These are phyloP conservation scores for Blennius ocellaris DNA, from an alignment of 2,113 vertebrate species.

Conservation along the genomic window DNA sequence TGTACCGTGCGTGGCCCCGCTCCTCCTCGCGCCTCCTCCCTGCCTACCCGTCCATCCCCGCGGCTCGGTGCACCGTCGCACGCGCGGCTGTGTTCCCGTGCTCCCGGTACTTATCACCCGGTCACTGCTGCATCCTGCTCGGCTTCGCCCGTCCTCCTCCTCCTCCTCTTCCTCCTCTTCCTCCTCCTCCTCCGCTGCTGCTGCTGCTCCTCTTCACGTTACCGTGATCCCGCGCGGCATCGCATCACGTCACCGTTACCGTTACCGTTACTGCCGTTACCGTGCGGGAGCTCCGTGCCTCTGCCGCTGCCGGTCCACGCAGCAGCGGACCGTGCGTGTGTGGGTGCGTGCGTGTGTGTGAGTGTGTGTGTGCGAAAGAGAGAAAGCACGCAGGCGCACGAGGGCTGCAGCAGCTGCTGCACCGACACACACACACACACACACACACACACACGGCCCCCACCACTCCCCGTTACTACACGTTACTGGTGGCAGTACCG, in stretches of 20 bases:
- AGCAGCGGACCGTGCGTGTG: slow-evolving; percentile 36
- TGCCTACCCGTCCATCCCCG: too few species aligned
- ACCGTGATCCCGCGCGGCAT: slow-evolving; percentile 65
- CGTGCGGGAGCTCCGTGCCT: slow-evolving; percentile 1
- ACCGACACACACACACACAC: slow-evolving; percentile 5
- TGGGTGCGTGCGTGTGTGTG: slow-evolving; percentile 47
- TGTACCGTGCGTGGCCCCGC: slow-evolving; percentile 5
- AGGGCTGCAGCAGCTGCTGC: slow-evolving; percentile 66
- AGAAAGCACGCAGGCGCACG: slow-evolving; percentile 44
- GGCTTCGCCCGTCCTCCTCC: slow-evolving; percentile 43
- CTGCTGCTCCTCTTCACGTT: slow-evolving; percentile 44
- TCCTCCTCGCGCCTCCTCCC: slow-evolving; percentile 52
- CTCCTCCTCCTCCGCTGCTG: slow-evolving; percentile 28
- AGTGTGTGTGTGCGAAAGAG: slow-evolving; percentile 64
- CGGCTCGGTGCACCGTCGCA: slow-evolving; percentile 41
- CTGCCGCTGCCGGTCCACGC: slow-evolving; percentile 35
- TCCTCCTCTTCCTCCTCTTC: slow-evolving; percentile 39
- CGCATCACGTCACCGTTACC: slow-evolving; percentile 47
- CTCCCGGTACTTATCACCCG: slow-evolving; percentile 55
- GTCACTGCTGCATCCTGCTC: slow-evolving; percentile 71
- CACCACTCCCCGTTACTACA: too few species aligned
- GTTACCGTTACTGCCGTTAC: slow-evolving; percentile 42
- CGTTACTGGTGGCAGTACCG: too few species aligned
- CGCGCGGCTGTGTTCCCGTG: slow-evolving; percentile 40
- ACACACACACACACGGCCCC: background rate